Percentiles rank a stretch among this genome's conserved stretches.
phyloP scores from a whole-genome alignment of 2,797 vertebrate genomes.

The Mus minutoides region DNA sequence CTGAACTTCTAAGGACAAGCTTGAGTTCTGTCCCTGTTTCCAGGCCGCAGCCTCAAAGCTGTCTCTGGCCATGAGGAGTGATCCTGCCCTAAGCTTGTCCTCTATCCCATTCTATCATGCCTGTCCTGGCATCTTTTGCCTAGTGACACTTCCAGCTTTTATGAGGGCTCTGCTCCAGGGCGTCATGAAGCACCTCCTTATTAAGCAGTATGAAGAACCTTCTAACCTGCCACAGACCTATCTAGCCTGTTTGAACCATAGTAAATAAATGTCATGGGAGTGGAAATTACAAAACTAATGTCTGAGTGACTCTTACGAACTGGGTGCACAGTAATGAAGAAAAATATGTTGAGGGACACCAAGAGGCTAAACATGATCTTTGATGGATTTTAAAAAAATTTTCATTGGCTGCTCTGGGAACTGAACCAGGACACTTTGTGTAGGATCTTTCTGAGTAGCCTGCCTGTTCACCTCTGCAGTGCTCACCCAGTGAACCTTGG shows the following conservation, averaged over 20 bases:
- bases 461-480: neutral
- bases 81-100: neutral
- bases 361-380: neutral
- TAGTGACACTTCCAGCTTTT: neutral
- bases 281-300: neutral
- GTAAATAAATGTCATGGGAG: neutral
- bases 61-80: constrained; percentile 31
- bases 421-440: neutral
- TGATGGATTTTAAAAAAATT: neutral
- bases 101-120: neutral
- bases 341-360: neutral
- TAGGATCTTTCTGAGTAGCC: neutral
- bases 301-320: neutral
- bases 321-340: neutral
- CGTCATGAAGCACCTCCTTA: neutral
- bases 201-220: neutral
- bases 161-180: neutral
- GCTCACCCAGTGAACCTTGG: neutral
- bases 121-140: neutral
- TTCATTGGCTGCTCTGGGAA: neutral
- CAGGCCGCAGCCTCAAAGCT: neutral
- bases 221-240: neutral
- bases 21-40: neutral
- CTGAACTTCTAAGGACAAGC: constrained; percentile 12
- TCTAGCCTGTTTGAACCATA: neutral